A percentile compares a stretch with the other conserved stretches of the same genome.
Evolutionary conservation across 2,113 vertebrate genomes (phyloP).

Genomic region (Carettochelys insculpta): DNA sequence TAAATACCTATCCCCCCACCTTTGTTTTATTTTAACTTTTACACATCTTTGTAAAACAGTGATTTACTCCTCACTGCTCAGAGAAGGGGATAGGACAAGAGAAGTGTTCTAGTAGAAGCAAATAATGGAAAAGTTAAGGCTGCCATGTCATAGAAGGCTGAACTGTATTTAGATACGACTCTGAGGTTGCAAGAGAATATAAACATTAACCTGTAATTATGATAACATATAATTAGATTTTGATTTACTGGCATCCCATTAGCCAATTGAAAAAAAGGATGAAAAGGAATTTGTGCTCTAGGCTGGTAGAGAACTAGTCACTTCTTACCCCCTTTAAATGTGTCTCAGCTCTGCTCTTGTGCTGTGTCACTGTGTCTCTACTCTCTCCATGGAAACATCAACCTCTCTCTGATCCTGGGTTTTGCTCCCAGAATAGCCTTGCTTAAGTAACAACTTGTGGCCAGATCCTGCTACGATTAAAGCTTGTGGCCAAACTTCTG

Average conservation of each 20-base stretch:
- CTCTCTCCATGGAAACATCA: conserved; percentile 7
- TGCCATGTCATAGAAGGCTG: background rate
- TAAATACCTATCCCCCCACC: background rate
- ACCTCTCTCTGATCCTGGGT: background rate
- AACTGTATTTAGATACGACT: rapidly evolving
- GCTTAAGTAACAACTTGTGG: background rate
- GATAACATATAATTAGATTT: background rate
- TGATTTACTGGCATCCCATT: background rate
- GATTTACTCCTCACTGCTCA: background rate
- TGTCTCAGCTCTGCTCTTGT: background rate
- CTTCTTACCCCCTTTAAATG: background rate
- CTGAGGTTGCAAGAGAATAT: rapidly evolving
- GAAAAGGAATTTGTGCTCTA: background rate
- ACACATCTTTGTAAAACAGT: background rate
- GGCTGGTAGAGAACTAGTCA: background rate
- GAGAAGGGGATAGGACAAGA: background rate
- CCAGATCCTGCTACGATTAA: background rate
- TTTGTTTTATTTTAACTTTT: background rate
- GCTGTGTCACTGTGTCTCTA: background rate
- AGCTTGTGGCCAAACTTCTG: background rate
- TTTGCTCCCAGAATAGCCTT: background rate
- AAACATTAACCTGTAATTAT: background rate
- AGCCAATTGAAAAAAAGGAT: background rate
- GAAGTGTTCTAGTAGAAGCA: background rate
- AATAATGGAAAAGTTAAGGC: background rate